Evolutionary conservation across 2,797 vertebrate genomes (phyloP), one percentile per base, ranked within the genome.

Genomic region (Bucorvus abyssinicus): DNA sequence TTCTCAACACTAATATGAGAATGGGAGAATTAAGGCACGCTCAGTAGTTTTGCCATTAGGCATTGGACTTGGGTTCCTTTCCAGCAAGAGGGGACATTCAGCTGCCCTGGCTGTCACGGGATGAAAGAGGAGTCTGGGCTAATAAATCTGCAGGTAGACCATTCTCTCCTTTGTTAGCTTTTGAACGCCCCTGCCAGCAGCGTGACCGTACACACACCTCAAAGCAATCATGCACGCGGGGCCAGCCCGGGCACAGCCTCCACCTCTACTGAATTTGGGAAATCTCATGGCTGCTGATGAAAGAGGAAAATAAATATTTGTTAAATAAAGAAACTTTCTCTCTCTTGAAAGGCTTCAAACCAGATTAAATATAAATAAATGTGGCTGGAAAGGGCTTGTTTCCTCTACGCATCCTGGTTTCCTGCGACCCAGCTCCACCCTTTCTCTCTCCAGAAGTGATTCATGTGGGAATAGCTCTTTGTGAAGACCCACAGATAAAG

Each of bases 401-500:
- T 94, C 67, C 91, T 81, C 80, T 74, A 18, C 23, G 11, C 32
- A 21, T 76, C 59, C 91, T 75, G 80, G 49, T 64, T 83, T 83
- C 61, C 61, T 69, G 64, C 0, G 12, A 77, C 95, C 71, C 56
- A 81, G 81, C 79, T 84, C 34, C 77, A 75, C 32, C 7, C 34
- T 93, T 73, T 87, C 56, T 88, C 24, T 87, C 84, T 55, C 14
- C 59, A 82, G 73, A 91, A 95, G 79, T 73, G 56, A 88, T 91
- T 92, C 83, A 83, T 86, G 65, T 74, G 69, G 84, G 89, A 96
- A 89, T 84, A 59, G 47, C 73, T 94, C 75, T 74, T 70, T 93
- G 76, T 93, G 87, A 83, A 96, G 85, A 93, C 93, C 85, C 85
- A 90, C 89, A 69, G 86, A 95, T 91, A 84, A 94, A 89, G 71